Evolutionary conservation across 2,797 vertebrate species (phyloP), one percentile per base, ranked within the genome.

Genomic region (Sebastiscus albofasciatus): DNA sequence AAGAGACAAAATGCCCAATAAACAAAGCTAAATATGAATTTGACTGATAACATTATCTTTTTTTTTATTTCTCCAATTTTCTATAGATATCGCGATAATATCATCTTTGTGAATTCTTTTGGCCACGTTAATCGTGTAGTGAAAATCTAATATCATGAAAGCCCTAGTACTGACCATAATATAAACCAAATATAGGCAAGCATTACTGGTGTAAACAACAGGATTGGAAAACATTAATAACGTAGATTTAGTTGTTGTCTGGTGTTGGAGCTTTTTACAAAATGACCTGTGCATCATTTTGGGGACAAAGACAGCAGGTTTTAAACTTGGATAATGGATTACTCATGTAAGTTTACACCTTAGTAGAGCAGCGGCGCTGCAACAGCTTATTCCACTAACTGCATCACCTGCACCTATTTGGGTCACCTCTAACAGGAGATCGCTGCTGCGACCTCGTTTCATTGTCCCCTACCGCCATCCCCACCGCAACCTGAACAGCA

Each of bases 361-460:
- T 71, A 56, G 27, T 71, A 59, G 70, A 83, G 66, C 75, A 61
- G 68, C 22, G 3, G 10, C 2, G 58, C 18, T 56, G 72, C 66
- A 71, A 81, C 67, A 71, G 72, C 73, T 85, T 86, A 77, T 70
- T 83, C 70, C 31, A 65, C 54, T 79, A 62, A 82, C 83, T 69
- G 4, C 76, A 83, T 80, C 79, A 85, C 83, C 79, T 86, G 72
- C 65, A 84, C n/a, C 46, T 86, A 90, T 88, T 61, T 89, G 81
- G 86, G 89, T 91, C 87, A 90, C 61, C 60, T 87, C 77, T 76
- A 67, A 76, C 67, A 86, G 67, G 75, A 72, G 54, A 79, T 77
- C 20, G 64, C 72, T 46, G 79, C 76, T 36, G 69, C 67, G 52
- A 20, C 72, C 81, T 80, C 20, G 8, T 79, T 87, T 71, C 68